Percentiles rank a stretch among this genome's conserved stretches.
Conservation (phyloP, 2,888 invertebrate genomes). For the Philaethria dido region DNA sequence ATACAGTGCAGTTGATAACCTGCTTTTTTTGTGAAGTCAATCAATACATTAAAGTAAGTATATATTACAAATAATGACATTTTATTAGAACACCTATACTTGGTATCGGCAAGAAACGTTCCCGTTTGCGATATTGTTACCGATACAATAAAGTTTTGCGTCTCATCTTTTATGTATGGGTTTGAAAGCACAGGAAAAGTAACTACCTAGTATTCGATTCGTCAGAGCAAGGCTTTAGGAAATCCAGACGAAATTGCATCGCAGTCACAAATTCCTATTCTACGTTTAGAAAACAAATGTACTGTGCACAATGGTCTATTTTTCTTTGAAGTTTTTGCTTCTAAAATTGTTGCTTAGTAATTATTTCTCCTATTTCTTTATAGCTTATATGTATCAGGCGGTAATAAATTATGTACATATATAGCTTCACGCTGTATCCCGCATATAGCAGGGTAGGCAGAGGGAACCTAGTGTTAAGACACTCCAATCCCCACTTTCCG, state of each 20-base stretch:
- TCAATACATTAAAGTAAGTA: too few relatives aligned
- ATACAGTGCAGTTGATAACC: too few relatives aligned
- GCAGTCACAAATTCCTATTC: slow-evolving; percentile 39
- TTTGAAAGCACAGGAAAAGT: slow-evolving; percentile 15
- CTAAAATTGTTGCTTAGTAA: background rate
- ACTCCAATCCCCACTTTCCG: too few relatives aligned
- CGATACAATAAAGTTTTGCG: slow-evolving; percentile 2
- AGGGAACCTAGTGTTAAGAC: too few relatives aligned
- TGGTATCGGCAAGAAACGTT: background rate
- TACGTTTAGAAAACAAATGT: slow-evolving; percentile 32
- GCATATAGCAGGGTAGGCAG: too few relatives aligned
- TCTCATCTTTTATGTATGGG: slow-evolving; percentile 16
- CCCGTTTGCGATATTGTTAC: background rate
- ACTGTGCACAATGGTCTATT: slow-evolving; percentile 5
- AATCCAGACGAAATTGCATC: slow-evolving; percentile 43
- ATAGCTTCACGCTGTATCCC: background rate
- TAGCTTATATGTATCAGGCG: too few relatives aligned
- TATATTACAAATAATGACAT: background rate
- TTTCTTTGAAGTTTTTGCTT: background rate
- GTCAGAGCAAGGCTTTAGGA: slow-evolving; percentile 36
- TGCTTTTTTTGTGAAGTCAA: too few relatives aligned
- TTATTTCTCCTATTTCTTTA: too few relatives aligned
- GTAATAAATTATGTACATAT: background rate
- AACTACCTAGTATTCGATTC: slow-evolving; percentile 33
- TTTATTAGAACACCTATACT: background rate